Conservation (phyloP, 2,888 invertebrate species). For the Coenonympha arcania region DNA sequence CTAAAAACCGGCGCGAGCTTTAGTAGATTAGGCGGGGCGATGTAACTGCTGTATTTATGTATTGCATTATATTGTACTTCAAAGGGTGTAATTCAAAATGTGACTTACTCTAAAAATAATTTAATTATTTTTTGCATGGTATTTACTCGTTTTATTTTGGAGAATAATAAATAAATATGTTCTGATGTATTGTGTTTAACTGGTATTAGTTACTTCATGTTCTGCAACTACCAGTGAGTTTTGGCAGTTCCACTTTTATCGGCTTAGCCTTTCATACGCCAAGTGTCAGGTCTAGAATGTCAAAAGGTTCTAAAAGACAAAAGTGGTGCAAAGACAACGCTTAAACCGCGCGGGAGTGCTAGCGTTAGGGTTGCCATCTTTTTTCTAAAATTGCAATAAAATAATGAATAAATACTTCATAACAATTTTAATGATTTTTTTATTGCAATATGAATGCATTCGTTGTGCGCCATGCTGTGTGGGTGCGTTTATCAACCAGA, state of each 20-base stretch:
- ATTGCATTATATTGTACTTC: slow-evolving; percentile 5
- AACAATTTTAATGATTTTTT: too few species aligned
- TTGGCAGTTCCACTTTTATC: too few species aligned
- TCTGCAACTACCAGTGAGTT: too few species aligned
- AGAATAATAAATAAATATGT: background rate
- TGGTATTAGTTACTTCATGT: background rate
- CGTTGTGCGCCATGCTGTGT: too few species aligned
- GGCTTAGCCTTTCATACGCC: too few species aligned
- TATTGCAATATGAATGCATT: too few species aligned
- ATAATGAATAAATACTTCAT: too few species aligned
- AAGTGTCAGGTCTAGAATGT: too few species aligned
- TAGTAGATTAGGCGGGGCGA: slow-evolving; percentile 16
- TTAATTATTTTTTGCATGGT: background rate
- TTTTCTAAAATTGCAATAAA: too few species aligned
- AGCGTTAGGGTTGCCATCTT: background rate
- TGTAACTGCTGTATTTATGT: background rate
- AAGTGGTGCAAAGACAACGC: slow-evolving; percentile 7
- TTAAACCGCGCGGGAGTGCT: slow-evolving; percentile 9
- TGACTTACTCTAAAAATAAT: slow-evolving; percentile 3
- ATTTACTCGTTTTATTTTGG: background rate
- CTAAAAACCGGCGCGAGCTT: too few species aligned
- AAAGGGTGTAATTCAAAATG: slow-evolving; percentile 15
- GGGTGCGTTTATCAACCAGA: too few species aligned
- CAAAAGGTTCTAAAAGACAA: background rate
- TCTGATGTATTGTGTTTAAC: background rate